Evolutionary conservation across 2,888 invertebrate genomes (phyloP).

Genomic region (Gasteruption jaculator): DNA sequence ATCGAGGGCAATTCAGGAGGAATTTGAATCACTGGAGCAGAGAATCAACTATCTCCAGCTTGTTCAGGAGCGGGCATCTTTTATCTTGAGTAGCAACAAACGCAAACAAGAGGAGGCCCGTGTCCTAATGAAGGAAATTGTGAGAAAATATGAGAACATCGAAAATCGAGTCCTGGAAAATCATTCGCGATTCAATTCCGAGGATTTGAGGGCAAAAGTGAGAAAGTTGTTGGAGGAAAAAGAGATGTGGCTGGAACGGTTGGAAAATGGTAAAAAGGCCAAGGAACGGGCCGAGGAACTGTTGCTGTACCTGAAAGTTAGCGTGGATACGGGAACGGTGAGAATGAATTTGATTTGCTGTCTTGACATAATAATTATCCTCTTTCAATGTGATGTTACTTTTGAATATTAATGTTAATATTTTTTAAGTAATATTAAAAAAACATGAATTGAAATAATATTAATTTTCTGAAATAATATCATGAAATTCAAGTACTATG

Average conservation of each 20-base stretch:
- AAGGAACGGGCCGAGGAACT: too few relatives aligned
- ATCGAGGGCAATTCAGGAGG: conserved; percentile 12
- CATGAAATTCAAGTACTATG: too few relatives aligned
- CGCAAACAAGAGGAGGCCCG: conserved; percentile 11
- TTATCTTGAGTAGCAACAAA: conserved; percentile 19
- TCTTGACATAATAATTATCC: too few relatives aligned
- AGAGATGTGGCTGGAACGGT: not conserved
- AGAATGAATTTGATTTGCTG: too few relatives aligned
- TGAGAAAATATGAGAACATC: conserved; percentile 12
- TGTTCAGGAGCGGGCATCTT: conserved; percentile 21
- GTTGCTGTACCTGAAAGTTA: too few relatives aligned
- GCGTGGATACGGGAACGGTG: too few relatives aligned
- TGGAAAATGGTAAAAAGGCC: conserved; percentile 14
- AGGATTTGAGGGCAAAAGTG: not conserved
- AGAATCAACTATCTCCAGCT: conserved; percentile 14
- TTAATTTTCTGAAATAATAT: too few relatives aligned
- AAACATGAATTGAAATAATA: too few relatives aligned
- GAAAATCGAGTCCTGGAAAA: too few relatives aligned
- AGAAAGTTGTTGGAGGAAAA: not conserved
- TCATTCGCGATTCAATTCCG: not conserved
- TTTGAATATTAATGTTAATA: too few relatives aligned
- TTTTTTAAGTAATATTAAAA: too few relatives aligned
- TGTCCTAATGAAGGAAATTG: conserved; percentile 20
- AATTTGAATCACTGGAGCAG: conserved; percentile 17
- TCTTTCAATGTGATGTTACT: too few relatives aligned